These are phyloP conservation scores for Athrips mouffetella DNA, from an alignment of 2,888 invertebrate species.

Conservation along the genomic window DNA sequence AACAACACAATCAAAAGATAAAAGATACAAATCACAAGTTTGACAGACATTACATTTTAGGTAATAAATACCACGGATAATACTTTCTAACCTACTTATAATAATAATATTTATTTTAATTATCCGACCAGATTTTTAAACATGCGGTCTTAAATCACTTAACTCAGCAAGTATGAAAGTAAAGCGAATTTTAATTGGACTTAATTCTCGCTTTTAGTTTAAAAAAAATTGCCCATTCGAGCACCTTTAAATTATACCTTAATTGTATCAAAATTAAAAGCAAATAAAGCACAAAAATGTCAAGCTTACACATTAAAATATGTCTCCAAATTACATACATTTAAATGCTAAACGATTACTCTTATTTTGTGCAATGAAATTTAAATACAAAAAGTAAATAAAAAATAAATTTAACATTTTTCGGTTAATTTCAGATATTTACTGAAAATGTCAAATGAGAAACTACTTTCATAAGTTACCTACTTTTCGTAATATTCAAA, in stretches of 20 bases:
- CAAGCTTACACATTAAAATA: not conserved
- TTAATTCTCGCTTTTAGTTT: no score
- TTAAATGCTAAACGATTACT: conserved; percentile 2
- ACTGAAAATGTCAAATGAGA: conserved; percentile 5
- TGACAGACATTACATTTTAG: no score
- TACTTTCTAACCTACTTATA: no score
- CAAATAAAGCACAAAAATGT: conserved; percentile 1
- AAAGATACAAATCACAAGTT: no score
- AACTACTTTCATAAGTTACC: not conserved
- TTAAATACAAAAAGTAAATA: conserved; percentile 8
- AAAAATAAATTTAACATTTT: conserved; percentile 8
- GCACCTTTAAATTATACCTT: not conserved
- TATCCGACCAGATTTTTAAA: no score
- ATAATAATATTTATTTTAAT: no score
- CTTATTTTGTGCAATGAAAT: not conserved
- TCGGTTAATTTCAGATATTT: not conserved
- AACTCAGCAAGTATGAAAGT: no score
- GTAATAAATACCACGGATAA: no score
- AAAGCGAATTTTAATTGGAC: no score
- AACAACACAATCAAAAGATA: no score
- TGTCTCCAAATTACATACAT: not conserved
- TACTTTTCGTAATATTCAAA: not conserved
- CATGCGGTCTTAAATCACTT: no score
- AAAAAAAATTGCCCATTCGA: no score
- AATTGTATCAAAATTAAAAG: not conserved